These are phyloP conservation scores for Augochlora pura DNA, from an alignment of 1,140 invertebrate species.

Conservation along the genomic window DNA sequence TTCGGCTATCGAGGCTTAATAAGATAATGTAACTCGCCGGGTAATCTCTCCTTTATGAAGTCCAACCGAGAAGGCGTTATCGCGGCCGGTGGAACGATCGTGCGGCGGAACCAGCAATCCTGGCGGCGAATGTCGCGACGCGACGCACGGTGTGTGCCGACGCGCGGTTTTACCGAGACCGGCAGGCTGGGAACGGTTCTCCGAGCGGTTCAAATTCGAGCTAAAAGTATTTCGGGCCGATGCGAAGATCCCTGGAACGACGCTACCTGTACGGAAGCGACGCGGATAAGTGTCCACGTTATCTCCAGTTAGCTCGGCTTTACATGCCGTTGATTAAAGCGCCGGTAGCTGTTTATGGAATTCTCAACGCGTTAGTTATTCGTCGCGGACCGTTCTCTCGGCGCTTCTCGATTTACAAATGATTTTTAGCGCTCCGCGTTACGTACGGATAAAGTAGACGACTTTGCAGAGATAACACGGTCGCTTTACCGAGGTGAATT, in stretches of 20 bases:
- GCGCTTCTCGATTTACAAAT: no score
- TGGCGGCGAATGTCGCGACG: background rate
- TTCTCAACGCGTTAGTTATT: no score
- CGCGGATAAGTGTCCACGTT: no score
- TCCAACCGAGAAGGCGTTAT: slow-evolving; percentile 42
- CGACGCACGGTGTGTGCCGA: slow-evolving; percentile 33
- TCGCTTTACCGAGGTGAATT: no score
- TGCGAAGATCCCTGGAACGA: background rate
- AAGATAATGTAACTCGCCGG: slow-evolving; percentile 45
- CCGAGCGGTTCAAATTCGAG: background rate
- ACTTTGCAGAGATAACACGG: no score
- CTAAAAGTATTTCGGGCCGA: slow-evolving; percentile 30
- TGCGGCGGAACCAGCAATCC: slow-evolving; percentile 28
- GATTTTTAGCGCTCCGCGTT: no score
- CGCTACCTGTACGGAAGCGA: no score
- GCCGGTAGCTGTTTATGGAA: no score
- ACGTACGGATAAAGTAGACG: no score
- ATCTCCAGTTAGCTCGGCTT: no score
- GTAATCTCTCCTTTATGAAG: slow-evolving; percentile 57
- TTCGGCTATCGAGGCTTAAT: slow-evolving; percentile 34
- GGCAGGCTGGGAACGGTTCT: background rate
- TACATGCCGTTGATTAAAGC: no score
- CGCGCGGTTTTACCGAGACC: slow-evolving; percentile 49
- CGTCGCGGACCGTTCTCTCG: no score
- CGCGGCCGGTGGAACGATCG: slow-evolving; percentile 27